Percentiles rank a stretch among this genome's conserved stretches.
Evolutionary conservation across 23 tunicate species (phyloP).

Genomic region (Clavelina lepadiformis): DNA sequence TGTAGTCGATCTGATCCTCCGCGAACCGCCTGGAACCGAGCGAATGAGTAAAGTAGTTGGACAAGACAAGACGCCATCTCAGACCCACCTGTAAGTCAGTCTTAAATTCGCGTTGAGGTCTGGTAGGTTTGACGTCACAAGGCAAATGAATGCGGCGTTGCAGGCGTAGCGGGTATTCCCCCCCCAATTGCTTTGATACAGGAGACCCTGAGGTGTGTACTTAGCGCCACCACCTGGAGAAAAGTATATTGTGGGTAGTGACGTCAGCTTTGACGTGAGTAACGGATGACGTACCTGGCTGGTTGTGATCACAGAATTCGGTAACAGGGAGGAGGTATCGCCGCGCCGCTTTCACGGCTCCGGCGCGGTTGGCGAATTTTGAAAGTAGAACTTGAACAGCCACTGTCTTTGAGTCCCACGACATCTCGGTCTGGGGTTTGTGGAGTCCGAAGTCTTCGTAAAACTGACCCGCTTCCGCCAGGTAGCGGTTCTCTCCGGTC

Average conservation of each 20-base stretch:
- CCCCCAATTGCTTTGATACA: slow-evolving; percentile 61
- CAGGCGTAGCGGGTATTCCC: slow-evolving; percentile 71
- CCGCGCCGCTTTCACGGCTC: slow-evolving; percentile 5
- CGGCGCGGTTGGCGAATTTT: slow-evolving; percentile 5
- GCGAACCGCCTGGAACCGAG: slow-evolving; percentile 64
- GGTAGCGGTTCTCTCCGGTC: slow-evolving; percentile 26
- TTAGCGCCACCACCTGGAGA: slow-evolving; percentile 24
- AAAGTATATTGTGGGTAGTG: neutral
- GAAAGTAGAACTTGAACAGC: slow-evolving; percentile 24
- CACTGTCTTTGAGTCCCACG: slow-evolving; percentile 42
- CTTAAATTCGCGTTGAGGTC: slow-evolving; percentile 21
- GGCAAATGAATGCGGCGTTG: slow-evolving; percentile 69
- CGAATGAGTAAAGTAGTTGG: too few species aligned
- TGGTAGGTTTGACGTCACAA: slow-evolving; percentile 54
- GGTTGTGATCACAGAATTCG: slow-evolving; percentile 25
- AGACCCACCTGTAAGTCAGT: slow-evolving; percentile 52
- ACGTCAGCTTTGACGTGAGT: neutral
- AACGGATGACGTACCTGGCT: slow-evolving; percentile 17
- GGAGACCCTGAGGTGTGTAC: slow-evolving; percentile 45
- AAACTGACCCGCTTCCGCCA: slow-evolving; percentile 21
- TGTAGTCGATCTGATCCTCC: slow-evolving; percentile 79
- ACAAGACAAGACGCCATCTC: too few species aligned
- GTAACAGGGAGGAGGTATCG: slow-evolving; percentile 18
- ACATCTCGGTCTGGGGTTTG: slow-evolving; percentile 9
- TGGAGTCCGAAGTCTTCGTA: slow-evolving; percentile 8